A percentile compares a stretch with the other conserved stretches of the same genome.
phyloP scores from a whole-genome alignment of 2,113 vertebrate genomes.

The Saguinus imperator region DNA sequence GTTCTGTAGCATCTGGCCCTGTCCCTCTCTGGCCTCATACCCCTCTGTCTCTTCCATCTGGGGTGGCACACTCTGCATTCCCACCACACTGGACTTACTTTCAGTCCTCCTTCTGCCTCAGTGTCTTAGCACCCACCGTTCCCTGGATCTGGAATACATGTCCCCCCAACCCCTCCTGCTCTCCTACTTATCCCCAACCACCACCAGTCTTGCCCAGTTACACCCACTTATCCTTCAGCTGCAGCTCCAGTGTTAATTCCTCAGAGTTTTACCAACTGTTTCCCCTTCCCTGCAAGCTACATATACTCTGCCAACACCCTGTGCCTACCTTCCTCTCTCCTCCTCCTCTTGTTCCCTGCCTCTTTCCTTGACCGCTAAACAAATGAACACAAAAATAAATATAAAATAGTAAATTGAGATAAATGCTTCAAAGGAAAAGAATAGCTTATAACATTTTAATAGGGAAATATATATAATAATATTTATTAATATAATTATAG shows the following conservation, averaged over 20 bases:
- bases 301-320: neutral
- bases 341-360: neutral
- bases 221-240: neutral
- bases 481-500: no score
- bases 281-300: neutral
- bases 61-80: neutral
- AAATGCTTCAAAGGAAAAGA: constrained; percentile 43
- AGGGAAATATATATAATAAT: neutral
- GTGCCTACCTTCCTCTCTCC: neutral
- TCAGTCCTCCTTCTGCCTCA: neutral
- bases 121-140: neutral
- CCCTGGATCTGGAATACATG: neutral
- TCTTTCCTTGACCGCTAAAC: neutral
- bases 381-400: neutral
- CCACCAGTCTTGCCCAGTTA: neutral
- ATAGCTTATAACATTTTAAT: constrained; percentile 30
- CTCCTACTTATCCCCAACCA: neutral
- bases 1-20: neutral
- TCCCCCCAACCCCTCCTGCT: neutral
- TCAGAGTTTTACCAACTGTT: neutral
- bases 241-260: neutral
- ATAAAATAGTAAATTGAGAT: neutral
- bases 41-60: neutral
- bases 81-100: neutral
- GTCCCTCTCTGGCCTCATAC: neutral